Percentiles rank a stretch among this genome's conserved stretches.
Evolutionary conservation across 1,140 invertebrate species (phyloP).

Genomic region (Bicyclus anynana): DNA sequence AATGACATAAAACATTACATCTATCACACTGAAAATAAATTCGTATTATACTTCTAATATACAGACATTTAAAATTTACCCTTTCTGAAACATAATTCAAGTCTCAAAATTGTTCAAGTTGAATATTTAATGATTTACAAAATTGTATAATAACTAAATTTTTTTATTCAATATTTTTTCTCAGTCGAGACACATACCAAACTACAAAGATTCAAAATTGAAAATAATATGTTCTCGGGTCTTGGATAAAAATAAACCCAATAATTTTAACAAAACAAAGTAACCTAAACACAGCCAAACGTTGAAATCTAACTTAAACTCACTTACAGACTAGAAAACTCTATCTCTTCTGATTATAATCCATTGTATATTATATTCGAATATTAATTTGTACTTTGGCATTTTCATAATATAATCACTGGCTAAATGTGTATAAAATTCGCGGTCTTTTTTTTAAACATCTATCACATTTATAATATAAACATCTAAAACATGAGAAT

Average conservation of each 20-base stretch:
- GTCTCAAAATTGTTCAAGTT: background rate
- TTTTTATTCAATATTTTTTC: too few species aligned
- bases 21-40: slow-evolving; percentile 65
- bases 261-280: slow-evolving; percentile 13
- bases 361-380: slow-evolving; percentile 19
- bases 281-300: slow-evolving; percentile 60
- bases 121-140: background rate
- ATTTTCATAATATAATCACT: slow-evolving; percentile 18
- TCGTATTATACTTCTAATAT: slow-evolving; percentile 35
- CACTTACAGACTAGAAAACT: slow-evolving; percentile 12
- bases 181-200: too few species aligned
- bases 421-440: slow-evolving; percentile 18
- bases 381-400: slow-evolving; percentile 45
- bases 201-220: too few species aligned
- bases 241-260: background rate
- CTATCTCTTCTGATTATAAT: background rate
- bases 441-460: slow-evolving; percentile 24
- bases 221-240: too few species aligned
- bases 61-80: slow-evolving; percentile 8
- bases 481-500: slow-evolving; percentile 35
- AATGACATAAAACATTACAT: slow-evolving; percentile 11
- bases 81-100: background rate
- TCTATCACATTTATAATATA: slow-evolving; percentile 42
- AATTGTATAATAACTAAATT: too few species aligned
- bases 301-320: slow-evolving; percentile 49